Evolutionary conservation across 2,888 invertebrate species (phyloP).

Genomic region (Oligia strigilis): DNA sequence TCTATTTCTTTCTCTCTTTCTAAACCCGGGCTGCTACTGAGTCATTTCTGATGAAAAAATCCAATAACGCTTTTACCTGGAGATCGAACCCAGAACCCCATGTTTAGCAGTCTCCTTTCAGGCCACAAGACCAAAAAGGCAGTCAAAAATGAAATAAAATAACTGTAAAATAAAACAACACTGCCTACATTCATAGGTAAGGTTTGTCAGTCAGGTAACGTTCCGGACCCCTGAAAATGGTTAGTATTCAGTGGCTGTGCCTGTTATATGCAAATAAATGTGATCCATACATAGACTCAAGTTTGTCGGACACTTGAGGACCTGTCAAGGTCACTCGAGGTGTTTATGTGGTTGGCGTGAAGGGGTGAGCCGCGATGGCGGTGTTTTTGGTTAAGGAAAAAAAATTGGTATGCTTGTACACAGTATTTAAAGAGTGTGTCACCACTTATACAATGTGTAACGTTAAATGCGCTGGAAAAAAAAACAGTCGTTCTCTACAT

Average conservation of each 20-base stretch:
- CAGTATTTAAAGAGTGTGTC: background rate
- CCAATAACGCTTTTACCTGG: background rate
- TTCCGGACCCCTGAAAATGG: slow-evolving; percentile 18
- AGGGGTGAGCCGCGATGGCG: background rate
- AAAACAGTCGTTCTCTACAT: too few species aligned
- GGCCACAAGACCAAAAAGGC: background rate
- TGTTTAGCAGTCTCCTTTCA: too few species aligned
- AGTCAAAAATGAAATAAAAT: too few species aligned
- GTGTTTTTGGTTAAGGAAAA: background rate
- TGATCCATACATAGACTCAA: slow-evolving; percentile 53
- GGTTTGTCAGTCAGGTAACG: slow-evolving; percentile 47
- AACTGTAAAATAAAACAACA: slow-evolving; percentile 11
- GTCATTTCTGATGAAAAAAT: background rate
- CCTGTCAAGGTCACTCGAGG: slow-evolving; percentile 4
- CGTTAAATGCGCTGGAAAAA: too few species aligned
- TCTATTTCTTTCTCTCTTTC: background rate
- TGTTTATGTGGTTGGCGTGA: background rate
- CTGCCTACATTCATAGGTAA: background rate
- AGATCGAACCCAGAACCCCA: background rate
- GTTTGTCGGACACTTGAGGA: slow-evolving; percentile 49
- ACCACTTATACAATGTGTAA: background rate
- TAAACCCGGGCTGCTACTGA: too few species aligned
- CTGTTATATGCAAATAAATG: slow-evolving; percentile 55
- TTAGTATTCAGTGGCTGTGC: slow-evolving; percentile 49
- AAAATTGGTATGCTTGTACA: background rate